phyloP scores from a whole-genome alignment of 2,888 invertebrate species.

The Chelonus formosanus region DNA sequence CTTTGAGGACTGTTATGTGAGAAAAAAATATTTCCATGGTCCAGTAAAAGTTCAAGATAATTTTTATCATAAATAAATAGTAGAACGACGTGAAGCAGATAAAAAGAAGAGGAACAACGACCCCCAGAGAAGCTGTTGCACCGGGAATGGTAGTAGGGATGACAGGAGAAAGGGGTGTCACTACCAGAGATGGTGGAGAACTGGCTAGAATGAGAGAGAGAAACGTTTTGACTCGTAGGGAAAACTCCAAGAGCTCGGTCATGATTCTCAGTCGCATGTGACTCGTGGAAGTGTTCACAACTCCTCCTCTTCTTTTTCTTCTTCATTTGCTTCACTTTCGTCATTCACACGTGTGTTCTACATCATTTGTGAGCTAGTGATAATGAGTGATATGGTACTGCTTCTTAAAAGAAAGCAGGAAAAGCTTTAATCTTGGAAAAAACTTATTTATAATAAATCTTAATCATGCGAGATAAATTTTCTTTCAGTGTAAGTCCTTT shows the following conservation, averaged over 20 bases:
- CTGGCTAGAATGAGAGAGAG: constrained; percentile 16
- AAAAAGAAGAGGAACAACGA: no score
- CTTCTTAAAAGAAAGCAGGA: no score
- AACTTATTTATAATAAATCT: constrained; percentile 5
- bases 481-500: constrained; percentile 50
- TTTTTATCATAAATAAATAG: no score
- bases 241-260: constrained; percentile 38
- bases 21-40: no score
- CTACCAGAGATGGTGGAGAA: constrained; percentile 5
- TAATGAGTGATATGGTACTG: no score
- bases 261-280: constrained; percentile 56
- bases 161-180: constrained; percentile 30
- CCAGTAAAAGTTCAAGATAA: no score
- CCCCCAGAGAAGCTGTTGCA: background rate
- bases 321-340: background rate
- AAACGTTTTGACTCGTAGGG: constrained; percentile 45
- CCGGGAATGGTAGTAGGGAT: constrained; percentile 41
- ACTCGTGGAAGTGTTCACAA: constrained; percentile 49
- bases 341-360: background rate
- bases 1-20: no score
- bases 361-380: background rate
- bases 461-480: constrained; percentile 53
- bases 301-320: constrained; percentile 9
- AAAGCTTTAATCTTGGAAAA: background rate
- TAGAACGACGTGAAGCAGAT: no score